Percentiles rank a stretch among this genome's conserved stretches.
phyloP scores from a whole-genome alignment of 2,888 invertebrate species.

The Eumerus sabulonum region DNA sequence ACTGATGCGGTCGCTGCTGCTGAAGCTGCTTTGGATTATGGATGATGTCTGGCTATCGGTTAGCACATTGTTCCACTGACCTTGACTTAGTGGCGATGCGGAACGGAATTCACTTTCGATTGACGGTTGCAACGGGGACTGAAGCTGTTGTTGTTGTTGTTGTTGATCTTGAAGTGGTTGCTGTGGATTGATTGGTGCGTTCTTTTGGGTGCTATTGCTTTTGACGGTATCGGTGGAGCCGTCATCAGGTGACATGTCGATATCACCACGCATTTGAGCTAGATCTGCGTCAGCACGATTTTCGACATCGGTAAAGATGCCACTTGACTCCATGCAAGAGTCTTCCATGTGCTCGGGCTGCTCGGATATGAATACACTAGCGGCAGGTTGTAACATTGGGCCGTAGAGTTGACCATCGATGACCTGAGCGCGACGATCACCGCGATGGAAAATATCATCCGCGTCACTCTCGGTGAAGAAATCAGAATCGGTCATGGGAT shows the following conservation, averaged over 20 bases:
- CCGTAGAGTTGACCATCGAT: conserved; percentile 95
- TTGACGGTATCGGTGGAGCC: conserved; percentile 79
- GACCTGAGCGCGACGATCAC: conserved; percentile 89
- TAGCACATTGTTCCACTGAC: conserved; percentile 70
- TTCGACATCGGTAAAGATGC: conserved; percentile 92
- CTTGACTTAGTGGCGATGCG: conserved; percentile 72
- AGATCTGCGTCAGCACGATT: conserved; percentile 84
- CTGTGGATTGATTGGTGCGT: not conserved
- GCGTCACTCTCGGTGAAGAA: conserved; percentile 95
- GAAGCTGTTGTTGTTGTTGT: conserved; percentile 52
- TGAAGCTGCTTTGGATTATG: conserved; percentile 73
- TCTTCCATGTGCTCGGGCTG: conserved; percentile 84
- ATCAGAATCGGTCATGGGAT: conserved; percentile 95
- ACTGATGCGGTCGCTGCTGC: conserved; percentile 73
- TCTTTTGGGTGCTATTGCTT: conserved; percentile 79
- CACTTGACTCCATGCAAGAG: conserved; percentile 92
- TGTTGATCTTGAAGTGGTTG: conserved; percentile 43
- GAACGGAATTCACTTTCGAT: conserved; percentile 66
- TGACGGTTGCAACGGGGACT: conserved; percentile 44
- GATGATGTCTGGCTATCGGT: conserved; percentile 74
- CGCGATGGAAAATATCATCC: conserved; percentile 85
- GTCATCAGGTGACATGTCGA: conserved; percentile 84
- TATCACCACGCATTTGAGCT: conserved; percentile 77
- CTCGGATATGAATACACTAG: conserved; percentile 80
- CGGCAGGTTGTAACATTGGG: conserved; percentile 78